phyloP scores from a whole-genome alignment of 2,888 invertebrate genomes.

The Cremastobaeus sp. region DNA sequence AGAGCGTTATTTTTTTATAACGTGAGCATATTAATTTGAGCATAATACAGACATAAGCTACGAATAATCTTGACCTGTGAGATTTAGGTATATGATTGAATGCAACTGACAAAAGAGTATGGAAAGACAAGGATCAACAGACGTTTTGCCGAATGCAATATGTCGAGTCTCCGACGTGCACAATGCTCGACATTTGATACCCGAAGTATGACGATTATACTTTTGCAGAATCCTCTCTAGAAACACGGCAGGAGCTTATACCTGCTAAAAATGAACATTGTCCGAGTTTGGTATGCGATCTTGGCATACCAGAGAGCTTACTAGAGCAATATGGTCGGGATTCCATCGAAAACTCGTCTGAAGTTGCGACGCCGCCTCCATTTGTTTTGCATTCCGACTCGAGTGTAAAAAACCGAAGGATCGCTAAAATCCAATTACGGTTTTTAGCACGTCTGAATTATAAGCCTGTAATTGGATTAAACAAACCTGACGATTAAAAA shows the following conservation, averaged over 20 bases:
- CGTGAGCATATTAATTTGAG: no score
- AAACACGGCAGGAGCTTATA: conserved; percentile 29
- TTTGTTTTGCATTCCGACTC: conserved; percentile 33
- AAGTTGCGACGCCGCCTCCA: conserved; percentile 1
- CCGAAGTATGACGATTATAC: conserved; percentile 18
- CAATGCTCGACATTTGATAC: conserved; percentile 31
- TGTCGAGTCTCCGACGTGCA: conserved; percentile 2
- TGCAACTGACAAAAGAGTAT: no score
- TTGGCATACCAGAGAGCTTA: conserved; percentile 69
- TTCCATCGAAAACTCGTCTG: conserved; percentile 66
- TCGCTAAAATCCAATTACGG: no score
- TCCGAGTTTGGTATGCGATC: conserved; percentile 65
- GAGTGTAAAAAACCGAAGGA: conserved; percentile 1
- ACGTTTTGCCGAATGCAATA: conserved; percentile 11
- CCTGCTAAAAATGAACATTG: conserved; percentile 61
- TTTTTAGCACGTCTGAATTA: no score
- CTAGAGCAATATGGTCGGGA: conserved; percentile 66
- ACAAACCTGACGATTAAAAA: no score
- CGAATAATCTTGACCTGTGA: no score
- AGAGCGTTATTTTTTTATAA: no score
- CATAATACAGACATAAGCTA: no score
- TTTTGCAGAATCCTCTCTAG: conserved; percentile 20
- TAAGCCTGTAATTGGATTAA: no score
- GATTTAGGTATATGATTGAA: no score
- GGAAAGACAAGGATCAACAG: conserved; percentile 2